Percentiles rank a stretch among this genome's conserved stretches.
These are phyloP conservation scores for Notodonta dromedarius DNA, from an alignment of 2,888 invertebrate species.

Conservation along the genomic window DNA sequence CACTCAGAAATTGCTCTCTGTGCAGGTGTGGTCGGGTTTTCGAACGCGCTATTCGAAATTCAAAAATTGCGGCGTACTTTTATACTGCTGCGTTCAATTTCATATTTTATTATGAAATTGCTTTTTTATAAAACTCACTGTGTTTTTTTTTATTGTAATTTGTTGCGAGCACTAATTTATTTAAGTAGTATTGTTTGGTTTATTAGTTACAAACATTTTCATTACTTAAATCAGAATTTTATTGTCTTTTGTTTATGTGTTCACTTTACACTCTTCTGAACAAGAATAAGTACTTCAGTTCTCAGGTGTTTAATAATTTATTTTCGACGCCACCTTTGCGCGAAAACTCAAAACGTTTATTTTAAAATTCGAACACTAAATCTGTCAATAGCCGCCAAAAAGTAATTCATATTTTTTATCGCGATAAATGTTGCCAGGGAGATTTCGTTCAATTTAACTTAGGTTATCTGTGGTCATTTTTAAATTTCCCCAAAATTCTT, in stretches of 20 bases:
- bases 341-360: conserved; percentile 3
- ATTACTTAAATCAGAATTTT: background rate
- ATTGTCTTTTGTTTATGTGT: conserved; percentile 4
- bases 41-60: conserved; percentile 28
- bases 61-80: conserved; percentile 8
- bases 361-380: conserved; percentile 11
- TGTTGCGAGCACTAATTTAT: background rate
- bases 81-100: background rate
- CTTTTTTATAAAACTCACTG: background rate
- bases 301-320: background rate
- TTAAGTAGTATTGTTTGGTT: background rate
- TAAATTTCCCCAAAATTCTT: conserved; percentile 8
- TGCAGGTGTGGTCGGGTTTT: conserved; percentile 33
- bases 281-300: background rate
- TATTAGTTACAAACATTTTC: background rate
- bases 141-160: background rate
- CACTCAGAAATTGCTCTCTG: conserved; percentile 26
- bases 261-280: background rate
- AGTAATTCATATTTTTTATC: conserved; percentile 16
- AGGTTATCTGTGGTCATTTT: conserved; percentile 15
- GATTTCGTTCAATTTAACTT: conserved; percentile 12
- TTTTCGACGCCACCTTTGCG: conserved; percentile 1
- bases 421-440: conserved; percentile 11
- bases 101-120: background rate
- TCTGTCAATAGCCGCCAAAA: background rate